Conservation (phyloP, 2,113 vertebrate species). For the Calidris pugnax region DNA sequence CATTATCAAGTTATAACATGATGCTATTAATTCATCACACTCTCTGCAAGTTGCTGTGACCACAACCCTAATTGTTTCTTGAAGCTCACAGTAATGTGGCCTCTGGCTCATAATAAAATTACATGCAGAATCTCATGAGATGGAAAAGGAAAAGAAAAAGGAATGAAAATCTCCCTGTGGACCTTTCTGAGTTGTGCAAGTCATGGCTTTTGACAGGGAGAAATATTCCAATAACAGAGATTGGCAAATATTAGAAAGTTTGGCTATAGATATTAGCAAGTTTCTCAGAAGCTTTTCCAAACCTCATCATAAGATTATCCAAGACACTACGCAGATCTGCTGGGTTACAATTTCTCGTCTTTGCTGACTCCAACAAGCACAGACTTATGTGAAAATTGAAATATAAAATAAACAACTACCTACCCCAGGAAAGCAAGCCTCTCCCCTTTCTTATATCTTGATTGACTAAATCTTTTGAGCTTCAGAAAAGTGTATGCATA, state of each 20-base stretch:
- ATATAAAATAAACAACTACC: constrained; percentile 25
- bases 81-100: constrained; percentile 28
- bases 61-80: constrained; percentile 34
- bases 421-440: constrained; percentile 12
- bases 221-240: constrained; percentile 35
- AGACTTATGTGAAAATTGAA: constrained; percentile 2
- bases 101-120: constrained; percentile 39
- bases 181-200: constrained; percentile 19
- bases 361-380: constrained; percentile 1
- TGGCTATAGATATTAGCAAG: constrained; percentile 35
- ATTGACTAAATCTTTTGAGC: not conserved
- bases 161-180: constrained; percentile 14
- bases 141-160: constrained; percentile 11
- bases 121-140: constrained; percentile 14
- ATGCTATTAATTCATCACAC: constrained; percentile 19
- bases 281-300: constrained; percentile 56
- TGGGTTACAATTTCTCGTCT: constrained; percentile 26
- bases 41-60: constrained; percentile 20
- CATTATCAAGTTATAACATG: not conserved
- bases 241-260: constrained; percentile 45
- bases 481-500: not conserved
- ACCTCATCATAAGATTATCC: constrained; percentile 34
- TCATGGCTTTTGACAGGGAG: constrained; percentile 4
- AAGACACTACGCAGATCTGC: constrained; percentile 25
- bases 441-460: not conserved